Percentiles rank a stretch among this genome's conserved stretches.
These are phyloP conservation scores for Anorthoa munda DNA, from an alignment of 2,888 invertebrate species.

Conservation along the genomic window DNA sequence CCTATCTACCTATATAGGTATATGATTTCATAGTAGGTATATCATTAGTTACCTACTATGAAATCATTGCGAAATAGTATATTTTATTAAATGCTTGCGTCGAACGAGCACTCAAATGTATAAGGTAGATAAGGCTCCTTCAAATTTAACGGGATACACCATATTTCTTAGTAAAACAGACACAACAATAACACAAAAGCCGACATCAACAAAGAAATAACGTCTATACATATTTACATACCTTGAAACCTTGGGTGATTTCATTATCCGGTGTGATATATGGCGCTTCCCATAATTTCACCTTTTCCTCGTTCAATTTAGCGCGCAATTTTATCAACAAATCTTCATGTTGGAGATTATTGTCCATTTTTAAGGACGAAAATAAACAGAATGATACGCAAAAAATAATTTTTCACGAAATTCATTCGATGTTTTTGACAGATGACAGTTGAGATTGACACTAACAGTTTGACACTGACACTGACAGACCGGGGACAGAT, in stretches of 20 bases:
- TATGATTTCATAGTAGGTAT: neutral
- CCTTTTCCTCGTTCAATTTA: slow-evolving; percentile 92
- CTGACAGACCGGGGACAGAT: neutral
- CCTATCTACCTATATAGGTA: no score
- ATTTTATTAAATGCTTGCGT: neutral
- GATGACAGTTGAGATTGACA: neutral
- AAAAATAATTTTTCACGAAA: slow-evolving; percentile 51
- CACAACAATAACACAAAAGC: neutral
- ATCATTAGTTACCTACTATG: neutral
- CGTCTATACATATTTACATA: slow-evolving; percentile 47
- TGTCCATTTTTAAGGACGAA: slow-evolving; percentile 74
- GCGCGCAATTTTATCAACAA: slow-evolving; percentile 92
- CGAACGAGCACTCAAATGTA: neutral
- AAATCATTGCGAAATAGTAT: slow-evolving; percentile 8
- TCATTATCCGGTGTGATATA: slow-evolving; percentile 87
- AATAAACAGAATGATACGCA: slow-evolving; percentile 71
- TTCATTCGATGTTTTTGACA: slow-evolving; percentile 28
- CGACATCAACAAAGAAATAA: slow-evolving; percentile 21
- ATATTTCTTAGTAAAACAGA: neutral
- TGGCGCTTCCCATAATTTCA: slow-evolving; percentile 95
- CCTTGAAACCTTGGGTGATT: slow-evolving; percentile 88
- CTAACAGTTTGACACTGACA: neutral
- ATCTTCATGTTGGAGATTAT: slow-evolving; percentile 90
- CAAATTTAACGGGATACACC: neutral
- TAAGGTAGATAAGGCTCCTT: neutral